A percentile compares a stretch with the other conserved stretches of the same genome.
These are phyloP conservation scores for Cassiopea xamachana DNA, from an alignment of 30 jellyfish, hydroid and myxozoan species.

Conservation along the genomic window DNA sequence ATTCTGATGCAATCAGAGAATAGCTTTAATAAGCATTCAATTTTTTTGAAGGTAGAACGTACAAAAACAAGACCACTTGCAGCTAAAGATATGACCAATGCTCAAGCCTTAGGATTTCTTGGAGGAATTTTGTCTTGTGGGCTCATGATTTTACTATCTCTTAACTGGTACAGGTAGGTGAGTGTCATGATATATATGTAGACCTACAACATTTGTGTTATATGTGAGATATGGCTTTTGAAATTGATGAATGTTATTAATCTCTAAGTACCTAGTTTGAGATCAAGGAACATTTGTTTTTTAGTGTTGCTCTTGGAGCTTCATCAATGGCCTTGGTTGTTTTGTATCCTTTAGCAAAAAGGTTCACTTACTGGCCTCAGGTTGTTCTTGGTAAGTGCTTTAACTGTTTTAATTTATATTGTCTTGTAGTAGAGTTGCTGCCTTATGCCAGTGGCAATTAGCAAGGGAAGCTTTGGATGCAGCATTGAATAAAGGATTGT, in stretches of 20 bases:
- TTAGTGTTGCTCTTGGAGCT: conserved; percentile 92
- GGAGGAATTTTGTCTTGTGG: conserved; percentile 85
- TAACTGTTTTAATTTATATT: neutral
- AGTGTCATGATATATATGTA: neutral
- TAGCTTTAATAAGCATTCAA: neutral
- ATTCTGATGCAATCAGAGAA: no score
- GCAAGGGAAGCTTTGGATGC: no score
- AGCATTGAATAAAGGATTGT: no score
- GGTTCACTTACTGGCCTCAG: conserved; percentile 98
- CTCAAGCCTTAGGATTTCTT: conserved; percentile 82
- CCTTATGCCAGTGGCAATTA: no score
- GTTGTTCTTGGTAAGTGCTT: conserved; percentile 77
- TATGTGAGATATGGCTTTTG: neutral
- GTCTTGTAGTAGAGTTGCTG: no score
- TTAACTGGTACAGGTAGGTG: conserved; percentile 94
- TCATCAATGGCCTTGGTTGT: conserved; percentile 90
- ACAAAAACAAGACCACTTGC: conserved; percentile 93
- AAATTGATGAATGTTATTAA: no score
- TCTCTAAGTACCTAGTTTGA: neutral
- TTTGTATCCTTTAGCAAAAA: conserved; percentile 91
- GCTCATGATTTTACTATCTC: conserved; percentile 73
- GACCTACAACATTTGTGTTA: neutral
- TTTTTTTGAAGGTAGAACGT: conserved; percentile 69
- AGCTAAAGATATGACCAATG: conserved; percentile 67
- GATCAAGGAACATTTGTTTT: neutral